Evolutionary conservation across 2,797 vertebrate species (phyloP), one percentile per base, ranked within the genome.

Genomic region (Odontamblyopus rebecca): DNA sequence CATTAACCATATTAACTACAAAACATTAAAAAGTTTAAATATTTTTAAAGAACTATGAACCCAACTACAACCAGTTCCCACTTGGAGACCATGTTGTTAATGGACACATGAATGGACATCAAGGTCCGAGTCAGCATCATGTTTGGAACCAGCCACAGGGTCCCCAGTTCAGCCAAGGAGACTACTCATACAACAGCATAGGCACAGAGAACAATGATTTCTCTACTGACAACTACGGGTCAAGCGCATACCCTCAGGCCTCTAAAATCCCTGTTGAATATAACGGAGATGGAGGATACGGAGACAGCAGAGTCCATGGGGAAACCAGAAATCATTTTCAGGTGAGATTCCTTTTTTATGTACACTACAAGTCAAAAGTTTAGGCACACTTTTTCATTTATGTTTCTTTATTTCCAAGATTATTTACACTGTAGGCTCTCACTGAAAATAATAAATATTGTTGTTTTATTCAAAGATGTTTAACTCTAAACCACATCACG

Each of bases 281-380:
- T 74, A 90, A 93, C 38, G 93, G 89, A 69, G 86, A 85, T 16
- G 92, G 78, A 71, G 84, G 82, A 73, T 79, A 81, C 63, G 88
- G 81, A 71, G 82, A 91, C 72, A 86, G 90, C 29, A 90, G 90
- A 70, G 86, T 44, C 76, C 88, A 77, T 9, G 91, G 85, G 5
- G 89, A 94, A 75, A 62, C 86, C 6, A 90, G 92, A 56, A 93
- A 94, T 48, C 89, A 90, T 74, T 91, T 95, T 89, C 94, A 97
- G 91, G 96, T 98, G 85, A 83, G 85, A 5, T 11, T 9, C 2
- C 16, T 44, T 56, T 1, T 60, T 75, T 70, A 7, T 70, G 12
- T 44, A 44, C 41, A 48, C 44, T 48, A 48, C 2, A 13, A 48
- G 12, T 48, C 44, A 48, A 44, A 44, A 16, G 4, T 48, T 15